phyloP scores from a whole-genome alignment of 2,888 invertebrate species.

The Caenorhabditis sp. region DNA sequence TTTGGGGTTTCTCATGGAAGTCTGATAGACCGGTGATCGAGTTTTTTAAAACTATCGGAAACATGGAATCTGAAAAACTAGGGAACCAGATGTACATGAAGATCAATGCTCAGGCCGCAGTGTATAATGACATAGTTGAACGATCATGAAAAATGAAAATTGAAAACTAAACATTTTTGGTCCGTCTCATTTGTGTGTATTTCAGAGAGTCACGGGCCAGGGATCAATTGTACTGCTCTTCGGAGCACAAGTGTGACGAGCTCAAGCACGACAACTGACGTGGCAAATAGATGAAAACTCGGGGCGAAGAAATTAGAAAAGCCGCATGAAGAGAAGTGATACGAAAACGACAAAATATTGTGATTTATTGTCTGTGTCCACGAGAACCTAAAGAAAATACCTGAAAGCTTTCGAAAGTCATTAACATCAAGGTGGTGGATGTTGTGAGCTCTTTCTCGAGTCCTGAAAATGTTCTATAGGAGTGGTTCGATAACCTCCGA shows the following conservation, averaged over 20 bases:
- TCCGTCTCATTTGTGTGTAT: conserved; percentile 19
- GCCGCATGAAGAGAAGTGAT: conserved; percentile 40
- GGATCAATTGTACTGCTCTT: conserved; percentile 45
- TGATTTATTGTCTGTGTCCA: conserved; percentile 20
- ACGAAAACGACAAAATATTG: conserved; percentile 53
- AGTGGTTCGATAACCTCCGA: too few relatives aligned
- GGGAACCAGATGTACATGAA: not conserved
- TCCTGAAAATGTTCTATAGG: too few relatives aligned
- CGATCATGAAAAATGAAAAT: conserved; percentile 10
- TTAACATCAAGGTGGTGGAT: not conserved
- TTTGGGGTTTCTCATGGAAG: not conserved
- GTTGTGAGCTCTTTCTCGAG: too few relatives aligned
- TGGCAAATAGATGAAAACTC: conserved; percentile 51
- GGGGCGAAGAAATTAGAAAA: conserved; percentile 32
- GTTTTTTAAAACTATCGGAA: not conserved
- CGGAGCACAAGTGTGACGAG: conserved; percentile 39
- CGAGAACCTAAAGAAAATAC: not conserved
- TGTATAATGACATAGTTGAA: not conserved
- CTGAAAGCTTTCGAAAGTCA: too few relatives aligned
- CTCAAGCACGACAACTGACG: conserved; percentile 47
- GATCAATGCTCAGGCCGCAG: not conserved
- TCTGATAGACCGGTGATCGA: not conserved
- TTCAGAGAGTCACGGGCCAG: conserved; percentile 30
- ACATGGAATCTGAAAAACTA: not conserved
- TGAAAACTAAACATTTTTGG: conserved; percentile 42